phyloP scores from a whole-genome alignment of 2,888 invertebrate species.

The Tetheella fluctuosa region DNA sequence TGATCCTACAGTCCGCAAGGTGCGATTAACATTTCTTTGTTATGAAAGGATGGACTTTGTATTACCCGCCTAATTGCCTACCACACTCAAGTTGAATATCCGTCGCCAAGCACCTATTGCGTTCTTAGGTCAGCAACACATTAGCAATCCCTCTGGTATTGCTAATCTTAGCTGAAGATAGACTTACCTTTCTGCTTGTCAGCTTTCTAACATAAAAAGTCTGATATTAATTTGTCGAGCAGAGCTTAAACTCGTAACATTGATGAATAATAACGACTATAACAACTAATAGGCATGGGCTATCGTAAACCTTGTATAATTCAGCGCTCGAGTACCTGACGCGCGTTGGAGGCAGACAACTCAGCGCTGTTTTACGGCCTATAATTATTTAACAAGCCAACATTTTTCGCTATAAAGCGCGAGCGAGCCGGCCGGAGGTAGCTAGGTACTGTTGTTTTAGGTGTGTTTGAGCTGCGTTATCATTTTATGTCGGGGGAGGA shows the following conservation, averaged over 20 bases:
- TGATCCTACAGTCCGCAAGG: too few relatives aligned
- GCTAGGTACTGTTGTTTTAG: constrained; percentile 6
- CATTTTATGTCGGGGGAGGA: neutral
- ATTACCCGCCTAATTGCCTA: too few relatives aligned
- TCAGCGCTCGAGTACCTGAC: neutral
- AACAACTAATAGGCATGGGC: neutral
- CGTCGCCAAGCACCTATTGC: too few relatives aligned
- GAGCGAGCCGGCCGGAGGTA: neutral
- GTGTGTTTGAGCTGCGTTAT: constrained; percentile 7
- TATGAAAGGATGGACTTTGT: too few relatives aligned
- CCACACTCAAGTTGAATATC: too few relatives aligned
- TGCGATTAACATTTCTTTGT: too few relatives aligned
- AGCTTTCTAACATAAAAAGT: neutral
- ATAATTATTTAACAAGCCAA: constrained; percentile 4
- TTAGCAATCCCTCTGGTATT: too few relatives aligned
- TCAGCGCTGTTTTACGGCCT: neutral
- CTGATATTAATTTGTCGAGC: neutral
- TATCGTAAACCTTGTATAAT: constrained; percentile 3
- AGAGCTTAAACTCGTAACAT: neutral
- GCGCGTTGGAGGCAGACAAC: neutral
- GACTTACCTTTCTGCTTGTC: too few relatives aligned
- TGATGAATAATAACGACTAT: neutral
- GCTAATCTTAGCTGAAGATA: too few relatives aligned
- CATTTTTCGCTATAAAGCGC: constrained; percentile 2
- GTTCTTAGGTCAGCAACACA: too few relatives aligned